Base-by-base conservation (phyloP, 2,113 vertebrate genomes). In the Axis porcinus region DNA sequence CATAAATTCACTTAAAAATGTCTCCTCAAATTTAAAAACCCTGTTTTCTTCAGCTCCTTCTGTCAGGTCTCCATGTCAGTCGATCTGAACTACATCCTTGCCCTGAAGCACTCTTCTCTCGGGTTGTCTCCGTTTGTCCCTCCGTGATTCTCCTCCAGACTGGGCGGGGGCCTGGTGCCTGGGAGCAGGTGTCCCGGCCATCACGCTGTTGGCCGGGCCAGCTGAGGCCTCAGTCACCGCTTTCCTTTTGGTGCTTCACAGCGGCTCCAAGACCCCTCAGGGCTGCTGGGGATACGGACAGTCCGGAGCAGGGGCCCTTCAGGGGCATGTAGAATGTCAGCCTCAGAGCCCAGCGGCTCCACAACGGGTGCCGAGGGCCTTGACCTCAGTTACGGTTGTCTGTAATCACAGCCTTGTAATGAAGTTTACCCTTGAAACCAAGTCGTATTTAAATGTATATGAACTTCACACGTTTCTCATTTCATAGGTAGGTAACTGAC, bases 41-140 rank as follows among this genome's bases (percentile, higher is more conserved):
- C 70, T 33, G 12, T 12, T 9, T 16, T 74, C 79, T 91, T 30
- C 91, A 64, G 89, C 19, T 74, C 21, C 52, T 78, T n/a, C 40
- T 28, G 67, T 99, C 99, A 99, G 83, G 98, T 99, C 97, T 99
- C 99, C 99, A 99, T 99, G 90, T 99, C 99, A 36, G 92, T 99
- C 99, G 28, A 97, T 98, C 36, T 99, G 95, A 97, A 97, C 50
- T 11, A n/a, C 85, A 70, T 98, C 98, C 96, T 87, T 98, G 91
- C 91, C 96, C 96, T 89, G 28, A 82, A 95, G 91, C 55, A 98
- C 17, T 94, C 90, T 90, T 96, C 98, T 98, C 98, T 74, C 99
- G 98, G 79, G 99, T 98, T 21, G 45, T 33, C 78, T 81, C 3
- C 28, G 3, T 33, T 6, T 19, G 45, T 27, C 52, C n/a, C 15